Evolutionary conservation across 2,797 vertebrate species (phyloP).

Genomic region (Gymnopithys bicolor): DNA sequence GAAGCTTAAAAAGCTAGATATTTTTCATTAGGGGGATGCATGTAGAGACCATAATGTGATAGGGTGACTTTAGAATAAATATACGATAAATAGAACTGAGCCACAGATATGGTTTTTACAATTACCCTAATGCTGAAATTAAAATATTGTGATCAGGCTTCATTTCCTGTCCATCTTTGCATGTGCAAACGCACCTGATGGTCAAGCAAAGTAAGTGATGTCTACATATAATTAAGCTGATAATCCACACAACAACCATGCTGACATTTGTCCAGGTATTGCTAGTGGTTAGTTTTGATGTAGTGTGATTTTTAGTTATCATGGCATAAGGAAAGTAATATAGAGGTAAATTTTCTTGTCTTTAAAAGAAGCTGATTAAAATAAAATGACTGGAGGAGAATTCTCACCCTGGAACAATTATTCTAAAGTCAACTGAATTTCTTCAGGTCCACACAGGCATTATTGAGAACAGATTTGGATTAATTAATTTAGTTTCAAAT

Average conservation of each 20-base stretch:
- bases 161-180: neutral
- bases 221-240: neutral
- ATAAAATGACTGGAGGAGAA: neutral
- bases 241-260: neutral
- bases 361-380: neutral
- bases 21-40: conserved; percentile 18
- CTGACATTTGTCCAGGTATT: neutral
- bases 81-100: conserved; percentile 28
- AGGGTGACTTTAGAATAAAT: conserved; percentile 42
- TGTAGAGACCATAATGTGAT: neutral
- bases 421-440: neutral
- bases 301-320: neutral
- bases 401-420: neutral
- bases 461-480: neutral
- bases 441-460: neutral
- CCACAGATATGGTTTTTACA: neutral
- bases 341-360: neutral
- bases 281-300: neutral
- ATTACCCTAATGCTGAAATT: conserved; percentile 29
- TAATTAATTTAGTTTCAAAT: neutral
- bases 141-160: neutral
- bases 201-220: neutral
- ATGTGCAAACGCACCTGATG: neutral
- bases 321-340: neutral
- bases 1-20: conserved; percentile 7